Evolutionary conservation across 2,888 invertebrate genomes (phyloP).

Genomic region (Andrena dorsata): DNA sequence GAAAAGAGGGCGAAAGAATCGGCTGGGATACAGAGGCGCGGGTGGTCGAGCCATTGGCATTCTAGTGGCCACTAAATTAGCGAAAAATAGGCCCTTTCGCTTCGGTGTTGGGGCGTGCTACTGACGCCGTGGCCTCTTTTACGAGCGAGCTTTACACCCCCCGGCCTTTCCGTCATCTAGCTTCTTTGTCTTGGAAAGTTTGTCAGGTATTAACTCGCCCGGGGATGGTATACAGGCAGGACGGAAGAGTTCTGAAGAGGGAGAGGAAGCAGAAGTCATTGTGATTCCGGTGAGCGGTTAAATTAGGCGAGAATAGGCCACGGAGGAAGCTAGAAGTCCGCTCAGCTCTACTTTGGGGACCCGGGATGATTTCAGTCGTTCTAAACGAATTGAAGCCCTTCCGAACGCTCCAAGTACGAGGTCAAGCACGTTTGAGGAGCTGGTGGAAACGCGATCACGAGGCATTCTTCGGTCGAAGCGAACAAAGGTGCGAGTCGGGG

Average conservation of each 20-base stretch:
- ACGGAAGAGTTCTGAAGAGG: conserved; percentile 6
- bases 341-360: conserved; percentile 13
- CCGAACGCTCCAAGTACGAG: neutral
- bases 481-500: neutral
- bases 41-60: conserved; percentile 56
- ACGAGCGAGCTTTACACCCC: neutral
- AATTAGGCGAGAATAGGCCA: conserved; percentile 71
- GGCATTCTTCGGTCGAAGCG: neutral
- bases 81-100: conserved; percentile 66
- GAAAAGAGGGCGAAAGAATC: conserved; percentile 15
- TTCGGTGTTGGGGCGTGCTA: conserved; percentile 27
- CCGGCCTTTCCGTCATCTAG: neutral
- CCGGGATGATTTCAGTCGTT: conserved; percentile 10
- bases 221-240: neutral
- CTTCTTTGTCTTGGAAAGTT: conserved; percentile 1
- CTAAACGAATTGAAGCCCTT: conserved; percentile 25
- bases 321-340: conserved; percentile 26
- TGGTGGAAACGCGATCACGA: conserved; percentile 1
- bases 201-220: neutral
- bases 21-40: conserved; percentile 1
- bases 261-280: conserved; percentile 44
- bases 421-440: neutral
- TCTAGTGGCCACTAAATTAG: conserved; percentile 70
- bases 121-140: conserved; percentile 37
- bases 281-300: conserved; percentile 52